Evolutionary conservation across 1,140 invertebrate species (phyloP), one percentile per base, ranked within the genome.

Genomic region (Drosophila gunungcola): DNA sequence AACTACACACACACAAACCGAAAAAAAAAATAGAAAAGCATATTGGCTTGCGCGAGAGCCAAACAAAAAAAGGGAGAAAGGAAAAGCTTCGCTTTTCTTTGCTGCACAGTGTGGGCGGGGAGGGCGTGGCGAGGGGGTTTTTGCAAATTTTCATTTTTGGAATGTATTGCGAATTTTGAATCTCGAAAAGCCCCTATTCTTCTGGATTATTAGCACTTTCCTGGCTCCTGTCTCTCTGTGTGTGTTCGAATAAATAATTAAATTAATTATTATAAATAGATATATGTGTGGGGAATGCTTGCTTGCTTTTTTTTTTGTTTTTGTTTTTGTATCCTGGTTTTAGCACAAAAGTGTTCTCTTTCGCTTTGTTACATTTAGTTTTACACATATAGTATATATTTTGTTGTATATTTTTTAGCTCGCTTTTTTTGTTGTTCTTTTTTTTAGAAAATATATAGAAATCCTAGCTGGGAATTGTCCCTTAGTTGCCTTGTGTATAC

Each of bases 371-470:
- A 56, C 42, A 41, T 46, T 56, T 54, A 36, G 39, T 41, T 51
- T 63, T 58, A 61, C 64, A 65, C 64, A 52, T 64, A 49, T 46
- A 64, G 60, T 65, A 46, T 67, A 67, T 67, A 43, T 42, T 65
- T 65, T 68, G 9, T 58, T 60, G 67, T 56, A 32, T 69, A 73
- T 48, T 57, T 69, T 65, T 69, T 68, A 62, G 76, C 45, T 54
- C 67, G 67, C 57, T 55, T 63, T 46, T 72, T 68, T 70, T 55
- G 39, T 62, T 79, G 16, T 51, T 53, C 16, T 67, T 51, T 21
- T 0, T 21, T 21, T 21, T 21, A 1, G 16, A 69, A 88, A 86
- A 86, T 88, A 88, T 86, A 83, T 82, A 82, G 73, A 86, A 75
- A 70, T 75, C 78, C 56, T 69, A 74, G 73, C 58, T 65, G 73